Conservation (phyloP, 2,797 vertebrate genomes). For the Anguilla anguilla region DNA sequence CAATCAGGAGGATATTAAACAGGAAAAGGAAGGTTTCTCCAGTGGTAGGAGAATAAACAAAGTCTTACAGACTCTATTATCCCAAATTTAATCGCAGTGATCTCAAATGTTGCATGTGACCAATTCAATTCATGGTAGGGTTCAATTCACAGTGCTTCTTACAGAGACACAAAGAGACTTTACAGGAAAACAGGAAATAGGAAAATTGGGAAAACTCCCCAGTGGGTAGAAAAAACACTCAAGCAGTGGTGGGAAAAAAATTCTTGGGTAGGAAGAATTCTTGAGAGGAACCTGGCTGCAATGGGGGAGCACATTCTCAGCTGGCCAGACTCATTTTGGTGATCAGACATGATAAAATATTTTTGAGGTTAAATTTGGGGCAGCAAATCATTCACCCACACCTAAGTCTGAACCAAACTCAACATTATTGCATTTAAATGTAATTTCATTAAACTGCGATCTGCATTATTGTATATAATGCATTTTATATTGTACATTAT, state of each 20-base stretch:
- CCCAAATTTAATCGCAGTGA: background rate
- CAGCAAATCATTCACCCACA: no score
- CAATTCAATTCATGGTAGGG: background rate
- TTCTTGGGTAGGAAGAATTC: no score
- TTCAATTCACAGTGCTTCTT: no score
- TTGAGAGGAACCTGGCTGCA: no score
- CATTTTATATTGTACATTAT: conserved; percentile 39
- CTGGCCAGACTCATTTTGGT: no score
- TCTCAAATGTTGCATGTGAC: background rate
- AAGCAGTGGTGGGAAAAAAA: no score
- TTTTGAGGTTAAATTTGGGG: background rate
- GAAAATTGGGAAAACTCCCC: background rate
- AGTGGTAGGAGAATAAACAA: background rate
- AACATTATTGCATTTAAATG: background rate
- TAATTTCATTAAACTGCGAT: background rate
- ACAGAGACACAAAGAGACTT: no score
- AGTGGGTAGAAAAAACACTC: background rate
- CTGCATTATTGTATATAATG: conserved; percentile 29
- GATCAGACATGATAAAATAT: no score
- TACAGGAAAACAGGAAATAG: background rate
- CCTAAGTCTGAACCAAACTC: no score
- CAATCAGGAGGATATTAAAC: background rate
- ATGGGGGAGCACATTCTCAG: no score
- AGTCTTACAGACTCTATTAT: background rate
- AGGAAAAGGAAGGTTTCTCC: background rate